These are phyloP conservation scores for Margaritifera margaritifera DNA, from an alignment of 2,888 invertebrate species.

Conservation along the genomic window DNA sequence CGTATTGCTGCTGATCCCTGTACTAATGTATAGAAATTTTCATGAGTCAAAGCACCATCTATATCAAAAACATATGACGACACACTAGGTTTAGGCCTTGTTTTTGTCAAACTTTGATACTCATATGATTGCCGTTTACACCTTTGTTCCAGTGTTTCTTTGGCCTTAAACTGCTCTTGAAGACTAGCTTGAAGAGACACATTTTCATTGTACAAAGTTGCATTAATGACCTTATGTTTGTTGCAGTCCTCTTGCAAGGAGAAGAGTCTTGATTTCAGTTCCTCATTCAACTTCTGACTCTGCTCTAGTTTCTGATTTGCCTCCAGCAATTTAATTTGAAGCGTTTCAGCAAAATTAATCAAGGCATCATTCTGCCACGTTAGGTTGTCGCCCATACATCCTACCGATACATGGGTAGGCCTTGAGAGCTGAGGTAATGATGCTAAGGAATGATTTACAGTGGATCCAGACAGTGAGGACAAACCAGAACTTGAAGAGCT, in stretches of 20 bases:
- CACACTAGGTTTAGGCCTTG: too few relatives aligned
- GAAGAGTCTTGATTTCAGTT: constrained; percentile 12
- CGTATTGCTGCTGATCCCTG: too few relatives aligned
- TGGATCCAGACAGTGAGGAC: too few relatives aligned
- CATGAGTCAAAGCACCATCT: too few relatives aligned
- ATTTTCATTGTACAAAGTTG: constrained; percentile 1
- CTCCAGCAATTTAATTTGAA: constrained; percentile 46
- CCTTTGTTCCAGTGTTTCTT: too few relatives aligned
- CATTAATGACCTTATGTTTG: neutral
- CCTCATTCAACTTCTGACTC: constrained; percentile 24
- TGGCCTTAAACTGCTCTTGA: neutral
- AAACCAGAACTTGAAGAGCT: too few relatives aligned
- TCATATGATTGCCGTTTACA: too few relatives aligned
- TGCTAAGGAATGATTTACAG: too few relatives aligned
- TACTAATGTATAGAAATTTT: too few relatives aligned
- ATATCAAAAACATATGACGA: too few relatives aligned
- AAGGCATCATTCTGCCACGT: too few relatives aligned
- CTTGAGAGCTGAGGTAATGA: neutral
- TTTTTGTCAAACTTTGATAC: too few relatives aligned
- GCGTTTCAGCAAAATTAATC: constrained; percentile 19
- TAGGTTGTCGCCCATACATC: neutral
- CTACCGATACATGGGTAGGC: neutral
- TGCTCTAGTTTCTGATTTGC: constrained; percentile 30
- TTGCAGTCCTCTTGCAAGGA: constrained; percentile 11
- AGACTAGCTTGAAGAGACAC: neutral